A percentile compares a stretch with the other conserved stretches of the same genome.
These are phyloP conservation scores for Mohoua ochrocephala DNA, from an alignment of 2,113 vertebrate species.

Conservation along the genomic window DNA sequence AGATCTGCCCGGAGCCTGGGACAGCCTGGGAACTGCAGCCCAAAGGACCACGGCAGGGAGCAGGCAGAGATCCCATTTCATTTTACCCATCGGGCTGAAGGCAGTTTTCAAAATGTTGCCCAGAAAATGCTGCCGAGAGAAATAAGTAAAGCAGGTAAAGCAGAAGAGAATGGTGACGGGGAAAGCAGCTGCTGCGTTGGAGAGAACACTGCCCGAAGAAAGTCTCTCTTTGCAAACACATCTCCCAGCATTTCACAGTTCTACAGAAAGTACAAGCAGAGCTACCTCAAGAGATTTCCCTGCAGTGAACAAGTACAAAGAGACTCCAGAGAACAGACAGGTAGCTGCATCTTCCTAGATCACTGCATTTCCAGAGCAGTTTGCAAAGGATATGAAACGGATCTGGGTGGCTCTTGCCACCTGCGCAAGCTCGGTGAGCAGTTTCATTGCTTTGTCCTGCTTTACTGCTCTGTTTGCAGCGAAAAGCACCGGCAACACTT, in stretches of 20 bases:
- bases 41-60: not conserved
- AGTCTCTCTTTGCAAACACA: not conserved
- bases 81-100: not conserved
- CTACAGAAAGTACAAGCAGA: not conserved
- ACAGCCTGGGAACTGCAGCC: not conserved
- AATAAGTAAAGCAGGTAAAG: not conserved
- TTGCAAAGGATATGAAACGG: not conserved
- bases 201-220: not conserved
- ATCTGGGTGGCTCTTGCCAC: not conserved
- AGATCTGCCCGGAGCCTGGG: not conserved
- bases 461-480: not conserved
- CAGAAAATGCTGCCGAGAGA: not conserved
- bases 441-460: not conserved
- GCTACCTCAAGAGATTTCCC: not conserved
- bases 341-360: not conserved
- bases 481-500: not conserved
- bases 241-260: not conserved
- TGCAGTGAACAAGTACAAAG: not conserved
- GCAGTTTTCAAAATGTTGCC: not conserved
- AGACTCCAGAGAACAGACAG: not conserved
- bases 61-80: not conserved
- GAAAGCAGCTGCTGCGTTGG: not conserved
- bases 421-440: not conserved
- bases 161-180: not conserved
- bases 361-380: not conserved